Evolutionary conservation across 2,113 vertebrate genomes (phyloP).

Genomic region (Dolichotis patagonum): DNA sequence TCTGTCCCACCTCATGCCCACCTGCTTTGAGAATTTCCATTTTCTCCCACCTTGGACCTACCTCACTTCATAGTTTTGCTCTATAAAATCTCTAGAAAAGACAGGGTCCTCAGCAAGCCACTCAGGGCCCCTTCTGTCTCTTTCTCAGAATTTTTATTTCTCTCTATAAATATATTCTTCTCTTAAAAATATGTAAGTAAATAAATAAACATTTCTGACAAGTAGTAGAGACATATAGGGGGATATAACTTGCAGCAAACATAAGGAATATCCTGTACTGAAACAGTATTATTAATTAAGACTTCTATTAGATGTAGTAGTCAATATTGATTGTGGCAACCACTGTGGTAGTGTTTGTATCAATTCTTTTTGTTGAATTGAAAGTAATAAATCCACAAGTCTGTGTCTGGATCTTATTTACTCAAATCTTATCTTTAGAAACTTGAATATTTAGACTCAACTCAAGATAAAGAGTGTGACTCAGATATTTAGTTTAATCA

Average conservation of each 20-base stretch:
- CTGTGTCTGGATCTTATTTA: conserved; percentile 17
- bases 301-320: background rate
- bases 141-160: too few relatives aligned
- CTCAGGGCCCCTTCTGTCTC: too few relatives aligned
- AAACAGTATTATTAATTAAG: background rate
- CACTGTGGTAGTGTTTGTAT: background rate
- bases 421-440: conserved; percentile 37
- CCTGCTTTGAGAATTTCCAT: too few relatives aligned
- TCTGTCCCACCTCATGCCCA: too few relatives aligned
- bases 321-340: background rate
- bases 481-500: conserved; percentile 44
- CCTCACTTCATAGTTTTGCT: too few relatives aligned
- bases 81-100: too few relatives aligned
- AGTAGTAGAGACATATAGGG: too few relatives aligned
- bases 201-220: too few relatives aligned
- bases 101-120: too few relatives aligned
- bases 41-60: too few relatives aligned
- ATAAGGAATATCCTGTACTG: background rate
- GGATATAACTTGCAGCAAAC: background rate
- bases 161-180: too few relatives aligned
- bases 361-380: background rate
- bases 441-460: conserved; percentile 35
- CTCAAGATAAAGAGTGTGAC: conserved; percentile 44
- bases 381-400: conserved; percentile 3
- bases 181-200: too few relatives aligned